Evolutionary conservation across 2,113 vertebrate species (phyloP), one percentile per base, ranked within the genome.

Genomic region (Bambusicola thoracicus): DNA sequence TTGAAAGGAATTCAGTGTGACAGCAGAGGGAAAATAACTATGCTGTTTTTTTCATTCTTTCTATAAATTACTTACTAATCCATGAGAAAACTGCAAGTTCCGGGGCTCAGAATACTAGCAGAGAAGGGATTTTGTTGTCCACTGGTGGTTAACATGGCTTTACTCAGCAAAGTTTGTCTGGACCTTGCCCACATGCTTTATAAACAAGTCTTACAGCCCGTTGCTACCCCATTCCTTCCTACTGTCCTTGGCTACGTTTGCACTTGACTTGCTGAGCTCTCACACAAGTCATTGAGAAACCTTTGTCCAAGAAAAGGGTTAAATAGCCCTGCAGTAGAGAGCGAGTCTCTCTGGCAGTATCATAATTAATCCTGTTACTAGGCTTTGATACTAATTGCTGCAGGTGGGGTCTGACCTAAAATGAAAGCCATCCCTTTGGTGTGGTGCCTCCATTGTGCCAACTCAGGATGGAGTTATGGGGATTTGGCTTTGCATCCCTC

Each of bases 281-380:
- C 53, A 14, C 27, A 24, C 13, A 65, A 73, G n/a, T 43, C 80
- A 30, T n/a, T 7, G 43, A 53, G 65, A 80, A 76, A 10, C 17
- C 81, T 80, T 74, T 1, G 3, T 36, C 69, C 67, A 80, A 46
- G 68, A 84, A 86, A 46, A 3, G 14, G 51, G 21, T 73, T 89
- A 73, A 87, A 92, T 53, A 44, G 46, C 16, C 63, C 59, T 2
- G 4, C 25, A 56, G 18, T 1, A 81, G 78, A 63, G 55, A 86
- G 41, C 70, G 66, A 68, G 79, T 40, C 22, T 86, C 46, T 81
- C 65, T 81, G 81, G 72, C 55, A 89, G 55, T 38, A 86, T 58
- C 79, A 73, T 85, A 73, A 92, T 95, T 91, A 94, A 95, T 92
- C 72, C 48, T 55, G 58, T 77, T 75, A 82, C 77, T 85, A 72